phyloP scores from a whole-genome alignment of 2,888 invertebrate species.

The Drosophila leonis region DNA sequence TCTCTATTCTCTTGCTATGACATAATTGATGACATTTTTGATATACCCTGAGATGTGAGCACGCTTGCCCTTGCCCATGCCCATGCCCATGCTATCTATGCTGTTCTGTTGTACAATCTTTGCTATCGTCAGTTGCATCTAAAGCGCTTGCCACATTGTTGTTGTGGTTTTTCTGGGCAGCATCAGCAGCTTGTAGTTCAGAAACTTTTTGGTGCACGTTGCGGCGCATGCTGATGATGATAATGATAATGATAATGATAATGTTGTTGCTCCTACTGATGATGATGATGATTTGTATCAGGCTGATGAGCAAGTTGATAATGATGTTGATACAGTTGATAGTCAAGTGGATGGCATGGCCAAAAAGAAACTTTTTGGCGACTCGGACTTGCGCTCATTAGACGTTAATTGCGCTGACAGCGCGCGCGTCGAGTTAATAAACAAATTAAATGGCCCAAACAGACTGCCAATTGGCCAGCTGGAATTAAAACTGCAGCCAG shows the following conservation, averaged over 20 bases:
- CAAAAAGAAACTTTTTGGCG: conserved; percentile 45
- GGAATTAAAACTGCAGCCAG: conserved; percentile 11
- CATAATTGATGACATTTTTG: conserved; percentile 5
- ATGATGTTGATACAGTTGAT: conserved; percentile 35
- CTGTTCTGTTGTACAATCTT: conserved; percentile 38
- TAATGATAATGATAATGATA: conserved; percentile 28
- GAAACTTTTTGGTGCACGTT: conserved; percentile 58
- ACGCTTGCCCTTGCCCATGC: neutral
- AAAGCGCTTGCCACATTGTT: conserved; percentile 65
- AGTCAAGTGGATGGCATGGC: conserved; percentile 38
- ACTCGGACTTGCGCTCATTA: conserved; percentile 53
- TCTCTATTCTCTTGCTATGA: neutral
- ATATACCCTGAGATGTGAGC: conserved; percentile 9
- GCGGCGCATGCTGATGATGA: conserved; percentile 40
- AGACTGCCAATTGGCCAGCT: conserved; percentile 54
- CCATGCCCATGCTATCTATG: conserved; percentile 19
- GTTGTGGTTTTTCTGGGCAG: conserved; percentile 54
- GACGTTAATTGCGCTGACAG: conserved; percentile 52
- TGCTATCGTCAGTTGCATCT: conserved; percentile 55
- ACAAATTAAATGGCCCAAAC: conserved; percentile 60
- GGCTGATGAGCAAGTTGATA: conserved; percentile 15
- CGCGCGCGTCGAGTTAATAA: conserved; percentile 55
- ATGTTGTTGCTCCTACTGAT: conserved; percentile 12
- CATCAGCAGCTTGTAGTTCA: conserved; percentile 45
- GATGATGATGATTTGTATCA: conserved; percentile 17